A percentile compares a stretch with the other conserved stretches of the same genome.
These are phyloP conservation scores for Lepilemur septentrionalis DNA, from an alignment of 2,797 vertebrate species.

Conservation along the genomic window DNA sequence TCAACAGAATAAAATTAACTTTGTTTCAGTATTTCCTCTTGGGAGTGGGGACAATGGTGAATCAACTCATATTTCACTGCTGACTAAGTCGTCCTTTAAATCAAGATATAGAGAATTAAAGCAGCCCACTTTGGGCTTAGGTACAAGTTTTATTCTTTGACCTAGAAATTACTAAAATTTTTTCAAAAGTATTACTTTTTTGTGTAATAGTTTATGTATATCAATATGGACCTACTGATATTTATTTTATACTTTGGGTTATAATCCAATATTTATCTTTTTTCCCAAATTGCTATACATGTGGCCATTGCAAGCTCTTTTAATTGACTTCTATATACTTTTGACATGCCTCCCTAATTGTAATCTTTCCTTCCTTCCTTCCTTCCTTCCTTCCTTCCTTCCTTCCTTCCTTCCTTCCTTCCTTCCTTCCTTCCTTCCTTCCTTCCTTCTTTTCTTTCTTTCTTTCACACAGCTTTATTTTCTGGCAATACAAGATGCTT, in stretches of 20 bases:
- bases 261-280: background rate
- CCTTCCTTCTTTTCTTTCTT: accelerated
- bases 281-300: background rate
- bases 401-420: too few species aligned
- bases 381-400: too few species aligned
- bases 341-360: background rate
- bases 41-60: background rate
- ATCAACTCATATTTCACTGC: background rate
- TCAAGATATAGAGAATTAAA: background rate
- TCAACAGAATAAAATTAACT: background rate
- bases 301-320: background rate
- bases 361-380: too few species aligned
- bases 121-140: background rate
- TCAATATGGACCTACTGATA: background rate
- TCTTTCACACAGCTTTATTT: background rate
- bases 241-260: background rate
- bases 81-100: background rate
- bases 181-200: background rate
- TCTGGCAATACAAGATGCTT: background rate
- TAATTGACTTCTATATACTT: background rate
- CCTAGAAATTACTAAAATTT: background rate
- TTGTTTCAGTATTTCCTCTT: background rate
- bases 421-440: too few species aligned
- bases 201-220: background rate
- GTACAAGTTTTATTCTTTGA: background rate